Base-by-base conservation (phyloP, 2,888 invertebrate species). In the Cataglyphis cursor region DNA sequence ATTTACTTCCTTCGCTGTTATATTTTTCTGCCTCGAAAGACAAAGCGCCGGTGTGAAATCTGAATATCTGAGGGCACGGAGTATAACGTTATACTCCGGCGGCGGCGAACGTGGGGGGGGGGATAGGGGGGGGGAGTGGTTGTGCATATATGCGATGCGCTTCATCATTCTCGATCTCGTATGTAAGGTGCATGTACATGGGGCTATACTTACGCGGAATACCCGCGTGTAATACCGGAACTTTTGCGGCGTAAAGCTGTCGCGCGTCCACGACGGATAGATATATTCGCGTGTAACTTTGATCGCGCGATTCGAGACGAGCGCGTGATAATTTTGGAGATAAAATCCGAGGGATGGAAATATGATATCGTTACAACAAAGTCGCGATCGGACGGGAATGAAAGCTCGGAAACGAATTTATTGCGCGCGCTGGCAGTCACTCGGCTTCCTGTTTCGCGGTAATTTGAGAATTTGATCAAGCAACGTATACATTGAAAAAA, bases 151-250 rank as follows among this genome's bases (percentile, higher is more conserved):
- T 85, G 84, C 85, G 72, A 85, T 72, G 73, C 83, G 85, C 85
- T 89, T 87, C 89, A 85, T 89, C 89, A 88, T 89, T 88, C 89
- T 81, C 88, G 89, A 89, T 89, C 85, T 88, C 70, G 82, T 73
- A 84, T 87, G 85, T 84, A 84, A 82, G 76, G 82, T 75, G 82
- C 76, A 81, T 82, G 83, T 86, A 84, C 73, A 51, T 8, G 59
- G 54, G 54, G 74, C 66, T 44, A 64, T 82, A 82, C 85, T 87
- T 80, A 76, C 84, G 70, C 70, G 54, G 83, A 84, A 84, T 83
- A 86, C n/a, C 73, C 83, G 73, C 68, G 76, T 86, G 86, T 75
- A 81, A 82, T 78, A 75, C 59, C 70, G 78, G 70, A 82, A 87
- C 72, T 80, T 80, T 35, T 59, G 35, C 31, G 44, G 12, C 21